Evolutionary conservation across 2,888 invertebrate species (phyloP).

Genomic region (Trypoxylon attenuatum): DNA sequence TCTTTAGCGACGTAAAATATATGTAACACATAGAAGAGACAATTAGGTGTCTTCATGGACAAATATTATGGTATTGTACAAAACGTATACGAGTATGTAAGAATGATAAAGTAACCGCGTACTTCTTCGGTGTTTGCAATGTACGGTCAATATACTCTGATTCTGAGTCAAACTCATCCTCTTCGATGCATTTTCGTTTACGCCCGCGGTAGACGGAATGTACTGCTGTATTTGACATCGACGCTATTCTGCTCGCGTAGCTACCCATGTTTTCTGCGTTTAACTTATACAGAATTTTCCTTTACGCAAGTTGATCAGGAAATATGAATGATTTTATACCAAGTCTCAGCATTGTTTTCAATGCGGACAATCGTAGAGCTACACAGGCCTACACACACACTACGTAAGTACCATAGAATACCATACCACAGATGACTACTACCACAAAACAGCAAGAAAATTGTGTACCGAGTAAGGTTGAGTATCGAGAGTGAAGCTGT

Average conservation of each 20-base stretch:
- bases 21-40: no score
- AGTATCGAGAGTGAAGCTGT: conserved; percentile 8
- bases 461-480: neutral
- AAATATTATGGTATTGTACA: neutral
- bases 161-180: conserved; percentile 75
- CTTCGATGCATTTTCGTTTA: conserved; percentile 78
- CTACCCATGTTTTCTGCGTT: conserved; percentile 60
- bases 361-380: neutral
- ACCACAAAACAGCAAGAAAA: neutral
- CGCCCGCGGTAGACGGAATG: conserved; percentile 72
- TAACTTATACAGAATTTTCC: neutral
- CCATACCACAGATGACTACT: neutral
- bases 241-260: conserved; percentile 68
- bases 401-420: neutral
- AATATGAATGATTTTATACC: neutral
- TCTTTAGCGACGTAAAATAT: no score
- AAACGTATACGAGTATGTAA: no score
- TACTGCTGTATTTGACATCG: conserved; percentile 68
- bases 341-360: conserved; percentile 16
- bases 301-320: conserved; percentile 6
- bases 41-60: no score
- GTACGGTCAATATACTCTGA: conserved; percentile 77
- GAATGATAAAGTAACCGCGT: no score
- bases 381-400: neutral
- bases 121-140: conserved; percentile 81